These are phyloP conservation scores for Agrochola litura DNA, from an alignment of 2,888 invertebrate species.

Conservation along the genomic window DNA sequence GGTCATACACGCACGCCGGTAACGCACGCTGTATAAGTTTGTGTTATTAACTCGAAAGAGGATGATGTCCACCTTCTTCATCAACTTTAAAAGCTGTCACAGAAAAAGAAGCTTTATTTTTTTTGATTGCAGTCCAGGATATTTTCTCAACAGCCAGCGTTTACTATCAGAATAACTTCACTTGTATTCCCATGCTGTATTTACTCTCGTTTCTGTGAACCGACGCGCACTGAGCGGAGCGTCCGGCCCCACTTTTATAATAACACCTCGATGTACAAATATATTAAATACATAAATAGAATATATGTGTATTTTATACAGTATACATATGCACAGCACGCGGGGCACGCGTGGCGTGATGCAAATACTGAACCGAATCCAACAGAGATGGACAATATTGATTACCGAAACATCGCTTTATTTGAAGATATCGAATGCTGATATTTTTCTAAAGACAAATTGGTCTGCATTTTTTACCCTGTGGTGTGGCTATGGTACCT, in stretches of 20 bases:
- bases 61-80: not conserved
- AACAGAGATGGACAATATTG: conserved; percentile 10
- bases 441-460: conserved; percentile 5
- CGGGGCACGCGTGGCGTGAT: conserved; percentile 20
- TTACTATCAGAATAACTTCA: conserved; percentile 16
- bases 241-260: conserved; percentile 64
- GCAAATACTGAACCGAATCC: conserved; percentile 26
- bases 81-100: not conserved
- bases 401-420: conserved; percentile 25
- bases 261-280: conserved; percentile 48
- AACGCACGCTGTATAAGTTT: not conserved
- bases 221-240: conserved; percentile 55
- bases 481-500: not conserved
- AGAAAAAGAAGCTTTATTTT: not conserved
- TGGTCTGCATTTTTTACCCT: not conserved
- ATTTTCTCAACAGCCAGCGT: not conserved
- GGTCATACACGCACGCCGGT: too few relatives aligned
- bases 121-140: not conserved
- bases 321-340: conserved; percentile 23
- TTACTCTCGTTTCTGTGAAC: conserved; percentile 65
- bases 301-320: conserved; percentile 6
- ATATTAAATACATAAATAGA: conserved; percentile 41
- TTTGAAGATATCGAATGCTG: conserved; percentile 5
- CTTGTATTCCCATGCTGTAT: conserved; percentile 42
- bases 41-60: not conserved